Percentiles rank a stretch among this genome's conserved stretches.
These are phyloP conservation scores for Patiria pectinifera DNA, from an alignment of 53 echinoderm and acorn worm species.

Conservation along the genomic window DNA sequence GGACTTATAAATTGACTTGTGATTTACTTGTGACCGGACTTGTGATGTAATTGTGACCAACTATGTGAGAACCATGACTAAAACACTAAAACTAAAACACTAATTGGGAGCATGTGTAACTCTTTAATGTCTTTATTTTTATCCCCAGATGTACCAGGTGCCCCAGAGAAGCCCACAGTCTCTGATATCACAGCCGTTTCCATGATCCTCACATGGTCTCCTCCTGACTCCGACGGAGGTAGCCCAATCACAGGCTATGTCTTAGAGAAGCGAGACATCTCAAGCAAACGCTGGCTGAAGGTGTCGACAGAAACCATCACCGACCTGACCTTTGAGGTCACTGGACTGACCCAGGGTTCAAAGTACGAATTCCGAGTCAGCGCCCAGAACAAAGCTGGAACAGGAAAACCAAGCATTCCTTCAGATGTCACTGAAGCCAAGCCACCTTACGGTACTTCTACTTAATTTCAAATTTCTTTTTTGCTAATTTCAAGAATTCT, in stretches of 20 bases:
- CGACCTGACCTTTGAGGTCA: slow-evolving; percentile 72
- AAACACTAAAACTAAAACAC: too few species aligned
- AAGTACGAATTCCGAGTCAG: slow-evolving; percentile 83
- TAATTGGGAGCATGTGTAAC: too few species aligned
- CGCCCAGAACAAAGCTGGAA: slow-evolving; percentile 83
- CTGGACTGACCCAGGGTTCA: slow-evolving; percentile 71
- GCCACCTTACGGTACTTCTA: slow-evolving; percentile 79
- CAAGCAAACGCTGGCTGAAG: slow-evolving; percentile 79
- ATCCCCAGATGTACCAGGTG: slow-evolving; percentile 76
- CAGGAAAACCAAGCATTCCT: slow-evolving; percentile 76
- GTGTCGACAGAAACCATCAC: slow-evolving; percentile 66
- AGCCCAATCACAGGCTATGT: slow-evolving; percentile 90
- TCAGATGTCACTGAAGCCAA: slow-evolving; percentile 73
- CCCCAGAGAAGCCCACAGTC: slow-evolving; percentile 79
- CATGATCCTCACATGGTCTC: slow-evolving; percentile 89
- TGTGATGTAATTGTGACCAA: too few species aligned
- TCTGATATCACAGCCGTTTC: slow-evolving; percentile 75
- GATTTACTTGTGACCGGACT: too few species aligned
- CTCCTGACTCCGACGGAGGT: slow-evolving; percentile 92
- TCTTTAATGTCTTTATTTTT: too few species aligned
- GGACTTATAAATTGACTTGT: too few species aligned
- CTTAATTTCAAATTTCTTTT: neutral
- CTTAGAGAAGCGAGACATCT: slow-evolving; percentile 79
- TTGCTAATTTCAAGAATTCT: neutral
- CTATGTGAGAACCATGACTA: too few species aligned